Evolutionary conservation across 2,797 vertebrate genomes (phyloP), one percentile per base, ranked within the genome.

Genomic region (Dromococcyx pavoninus): DNA sequence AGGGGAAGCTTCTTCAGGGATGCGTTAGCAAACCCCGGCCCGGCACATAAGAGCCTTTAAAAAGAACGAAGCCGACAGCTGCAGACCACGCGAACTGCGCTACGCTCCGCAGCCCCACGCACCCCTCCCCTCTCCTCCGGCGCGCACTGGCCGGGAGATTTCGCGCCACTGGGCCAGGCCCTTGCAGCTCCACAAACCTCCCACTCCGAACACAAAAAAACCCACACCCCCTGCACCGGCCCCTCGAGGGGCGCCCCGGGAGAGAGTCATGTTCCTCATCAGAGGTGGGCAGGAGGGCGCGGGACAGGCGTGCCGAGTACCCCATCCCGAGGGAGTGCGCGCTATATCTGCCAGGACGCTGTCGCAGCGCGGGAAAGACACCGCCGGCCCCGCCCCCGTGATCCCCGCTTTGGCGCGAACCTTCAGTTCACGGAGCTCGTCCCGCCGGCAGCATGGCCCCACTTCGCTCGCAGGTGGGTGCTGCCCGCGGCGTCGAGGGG

Each of bases 151-250:
- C 89, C 39, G 21, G 60, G 56, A 76, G 75, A 10, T 91, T 97
- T 97, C 96, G 94, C 97, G 97, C 97, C 96, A 96, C 90, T n/a
- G 46, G 32, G 30, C 12, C 79, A 88, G 97, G 96, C 79, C 94
- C 96, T 97, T 66, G 91, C 94, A 97, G 97, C 62, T 86, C 37
- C 61, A 86, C 51, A 96, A 93, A 88, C 1, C 1, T 2, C 6
- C 0, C 28, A 10, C 6, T 0, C 8, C 7, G 4, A 30, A 9
- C 76, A 30, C 51, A 24, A 37, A 6, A 12, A 4, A 23, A 2
- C 5, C 46, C 39, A 10, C 39, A 14, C 14, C 1, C 4, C 11
- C 11, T 9, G 9, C 30, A 7, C 3, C 3, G 17, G 5, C 2
- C 9, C 10, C 14, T n/a, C 22, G 7, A 8, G 16, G 16, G 3